Evolutionary conservation across 2,113 vertebrate species (phyloP).

Genomic region (Hyaena hyaena): DNA sequence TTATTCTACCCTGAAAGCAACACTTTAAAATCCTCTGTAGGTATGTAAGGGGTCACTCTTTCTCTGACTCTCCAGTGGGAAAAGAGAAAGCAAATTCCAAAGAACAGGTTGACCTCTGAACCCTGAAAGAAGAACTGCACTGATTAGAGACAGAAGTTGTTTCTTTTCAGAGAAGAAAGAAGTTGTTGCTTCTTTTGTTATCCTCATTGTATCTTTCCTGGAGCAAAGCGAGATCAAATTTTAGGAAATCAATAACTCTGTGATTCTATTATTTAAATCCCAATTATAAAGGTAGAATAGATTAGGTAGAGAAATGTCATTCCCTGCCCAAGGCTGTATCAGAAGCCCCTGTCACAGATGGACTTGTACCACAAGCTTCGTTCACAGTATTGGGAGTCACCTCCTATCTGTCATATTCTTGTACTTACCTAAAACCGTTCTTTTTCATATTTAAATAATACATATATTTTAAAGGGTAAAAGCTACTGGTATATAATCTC

Average conservation of each 20-base stretch:
- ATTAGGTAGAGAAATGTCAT: constrained; percentile 67
- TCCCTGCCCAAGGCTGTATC: background rate
- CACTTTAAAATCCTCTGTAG: background rate
- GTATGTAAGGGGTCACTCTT: background rate
- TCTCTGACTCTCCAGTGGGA: background rate
- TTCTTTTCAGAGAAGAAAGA: constrained; percentile 26
- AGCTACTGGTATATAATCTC: constrained; percentile 37
- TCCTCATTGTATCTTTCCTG: constrained; percentile 28
- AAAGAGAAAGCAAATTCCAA: background rate
- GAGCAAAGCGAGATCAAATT: constrained; percentile 59
- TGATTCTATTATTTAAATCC: constrained; percentile 79
- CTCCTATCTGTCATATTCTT: background rate
- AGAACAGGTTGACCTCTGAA: background rate
- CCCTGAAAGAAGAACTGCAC: background rate
- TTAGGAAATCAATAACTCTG: constrained; percentile 54
- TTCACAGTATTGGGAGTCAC: background rate
- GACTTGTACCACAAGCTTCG: constrained; percentile 52
- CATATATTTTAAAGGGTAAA: constrained; percentile 70
- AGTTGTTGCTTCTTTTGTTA: background rate
- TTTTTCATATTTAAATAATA: constrained; percentile 71
- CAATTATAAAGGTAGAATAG: constrained; percentile 68
- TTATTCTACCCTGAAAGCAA: background rate
- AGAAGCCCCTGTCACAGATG: background rate
- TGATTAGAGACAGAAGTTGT: constrained; percentile 27
- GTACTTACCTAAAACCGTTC: background rate